A percentile compares a stretch with the other conserved stretches of the same genome.
phyloP scores from a whole-genome alignment of 2,888 invertebrate genomes.

The Dusona sp. region DNA sequence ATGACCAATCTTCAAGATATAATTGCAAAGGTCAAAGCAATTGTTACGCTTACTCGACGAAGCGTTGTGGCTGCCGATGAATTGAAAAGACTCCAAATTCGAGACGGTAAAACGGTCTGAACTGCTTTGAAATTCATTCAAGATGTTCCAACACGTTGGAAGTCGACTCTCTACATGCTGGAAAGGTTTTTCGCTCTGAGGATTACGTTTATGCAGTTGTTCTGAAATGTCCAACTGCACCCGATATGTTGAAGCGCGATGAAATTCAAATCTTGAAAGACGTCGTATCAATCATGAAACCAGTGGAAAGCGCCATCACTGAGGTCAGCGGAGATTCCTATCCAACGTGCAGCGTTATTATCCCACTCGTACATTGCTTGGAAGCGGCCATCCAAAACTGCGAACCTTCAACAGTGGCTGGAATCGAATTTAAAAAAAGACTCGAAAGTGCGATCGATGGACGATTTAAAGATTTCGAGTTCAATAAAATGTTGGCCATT shows the following conservation, averaged over 20 bases:
- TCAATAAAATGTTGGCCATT: constrained; percentile 50
- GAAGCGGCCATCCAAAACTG: not conserved
- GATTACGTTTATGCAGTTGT: constrained; percentile 65
- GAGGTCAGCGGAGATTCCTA: constrained; percentile 67
- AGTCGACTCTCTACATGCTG: constrained; percentile 63
- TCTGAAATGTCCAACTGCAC: constrained; percentile 62
- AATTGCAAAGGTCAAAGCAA: constrained; percentile 67
- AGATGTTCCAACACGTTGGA: constrained; percentile 69
- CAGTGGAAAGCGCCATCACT: constrained; percentile 66
- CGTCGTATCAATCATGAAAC: constrained; percentile 61
- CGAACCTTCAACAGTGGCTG: constrained; percentile 26
- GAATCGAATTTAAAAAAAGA: constrained; percentile 57
- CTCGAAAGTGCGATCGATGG: constrained; percentile 47
- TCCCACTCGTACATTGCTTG: too few relatives aligned
- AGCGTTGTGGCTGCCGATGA: constrained; percentile 68
- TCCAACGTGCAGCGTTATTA: too few relatives aligned
- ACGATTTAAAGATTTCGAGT: constrained; percentile 66
- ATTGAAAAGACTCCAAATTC: constrained; percentile 63
- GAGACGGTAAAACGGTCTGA: constrained; percentile 67
- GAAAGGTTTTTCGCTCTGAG: constrained; percentile 67
- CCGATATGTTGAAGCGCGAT: constrained; percentile 66
- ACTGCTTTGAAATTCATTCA: constrained; percentile 62
- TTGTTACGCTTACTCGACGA: constrained; percentile 66
- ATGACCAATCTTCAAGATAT: constrained; percentile 49
- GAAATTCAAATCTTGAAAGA: constrained; percentile 66